These are phyloP conservation scores for Xylota segnis DNA, from an alignment of 2,888 invertebrate genomes.

Conservation along the genomic window DNA sequence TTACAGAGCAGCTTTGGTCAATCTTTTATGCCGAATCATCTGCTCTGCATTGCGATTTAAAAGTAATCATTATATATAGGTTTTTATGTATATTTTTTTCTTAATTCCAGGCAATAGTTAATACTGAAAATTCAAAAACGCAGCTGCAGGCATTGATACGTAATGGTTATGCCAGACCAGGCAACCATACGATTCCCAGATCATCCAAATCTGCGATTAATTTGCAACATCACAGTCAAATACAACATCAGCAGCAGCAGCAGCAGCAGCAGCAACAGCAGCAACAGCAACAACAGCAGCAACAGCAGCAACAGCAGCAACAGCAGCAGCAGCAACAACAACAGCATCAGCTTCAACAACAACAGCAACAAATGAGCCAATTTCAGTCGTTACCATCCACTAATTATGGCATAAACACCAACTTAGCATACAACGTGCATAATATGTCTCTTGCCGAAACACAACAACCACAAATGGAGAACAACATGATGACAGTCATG, in stretches of 20 bases:
- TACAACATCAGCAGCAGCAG: conserved; percentile 78
- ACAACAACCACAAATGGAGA: conserved; percentile 77
- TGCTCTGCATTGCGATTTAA: too few relatives aligned
- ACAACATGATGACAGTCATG: conserved; percentile 78
- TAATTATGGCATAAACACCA: conserved; percentile 80
- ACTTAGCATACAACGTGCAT: conserved; percentile 81
- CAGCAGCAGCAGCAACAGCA: conserved; percentile 80
- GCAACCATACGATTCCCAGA: conserved; percentile 81
- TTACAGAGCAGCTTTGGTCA: too few relatives aligned
- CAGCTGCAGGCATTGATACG: conserved; percentile 83
- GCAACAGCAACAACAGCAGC: conserved; percentile 79
- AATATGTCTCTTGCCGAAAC: conserved; percentile 81
- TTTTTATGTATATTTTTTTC: conserved; percentile 31
- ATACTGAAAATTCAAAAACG: conserved; percentile 81
- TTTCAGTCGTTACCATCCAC: conserved; percentile 79
- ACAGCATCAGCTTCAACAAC: conserved; percentile 80
- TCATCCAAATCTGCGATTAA: conserved; percentile 81
- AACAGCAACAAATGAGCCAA: conserved; percentile 80
- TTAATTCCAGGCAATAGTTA: conserved; percentile 80
- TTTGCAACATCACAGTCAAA: conserved; percentile 81
- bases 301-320: conserved; percentile 79
- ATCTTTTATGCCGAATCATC: too few relatives aligned
- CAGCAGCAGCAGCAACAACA: conserved; percentile 80
- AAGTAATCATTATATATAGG: neutral
- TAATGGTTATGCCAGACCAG: conserved; percentile 82